Conservation (phyloP, 2,797 vertebrate genomes). For the Crossoptilon crossoptilon region DNA sequence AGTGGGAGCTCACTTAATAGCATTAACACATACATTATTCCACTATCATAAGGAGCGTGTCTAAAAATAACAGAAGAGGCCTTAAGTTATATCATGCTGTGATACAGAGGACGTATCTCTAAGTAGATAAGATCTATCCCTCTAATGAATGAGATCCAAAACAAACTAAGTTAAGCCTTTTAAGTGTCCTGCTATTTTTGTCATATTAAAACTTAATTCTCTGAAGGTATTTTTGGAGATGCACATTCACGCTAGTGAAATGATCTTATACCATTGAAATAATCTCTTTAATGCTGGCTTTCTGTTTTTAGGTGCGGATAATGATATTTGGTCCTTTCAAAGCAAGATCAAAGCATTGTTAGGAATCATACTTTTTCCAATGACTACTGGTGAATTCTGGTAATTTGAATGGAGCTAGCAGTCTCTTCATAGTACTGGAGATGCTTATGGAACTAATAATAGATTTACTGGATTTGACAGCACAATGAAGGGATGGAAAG, state of each 20-base stretch:
- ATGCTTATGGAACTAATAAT: not conserved
- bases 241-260: not conserved
- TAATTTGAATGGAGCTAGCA: not conserved
- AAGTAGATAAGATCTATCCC: not conserved
- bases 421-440: not conserved
- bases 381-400: not conserved
- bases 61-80: not conserved
- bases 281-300: not conserved
- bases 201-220: not conserved
- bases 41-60: not conserved
- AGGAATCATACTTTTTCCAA: rapidly evolving
- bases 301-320: not conserved
- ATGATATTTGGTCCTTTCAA: not conserved
- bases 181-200: not conserved
- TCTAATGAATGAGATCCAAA: conserved; percentile 8
- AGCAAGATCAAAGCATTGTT: not conserved
- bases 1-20: conserved; percentile 55
- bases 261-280: not conserved
- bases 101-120: not conserved
- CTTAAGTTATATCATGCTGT: conserved; percentile 39
- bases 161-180: not conserved
- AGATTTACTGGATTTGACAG: not conserved
- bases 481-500: not conserved
- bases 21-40: conserved; percentile 35
- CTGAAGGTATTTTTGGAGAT: not conserved